These are phyloP conservation scores for Colaptes auratus DNA, from an alignment of 2,113 vertebrate species.

Conservation along the genomic window DNA sequence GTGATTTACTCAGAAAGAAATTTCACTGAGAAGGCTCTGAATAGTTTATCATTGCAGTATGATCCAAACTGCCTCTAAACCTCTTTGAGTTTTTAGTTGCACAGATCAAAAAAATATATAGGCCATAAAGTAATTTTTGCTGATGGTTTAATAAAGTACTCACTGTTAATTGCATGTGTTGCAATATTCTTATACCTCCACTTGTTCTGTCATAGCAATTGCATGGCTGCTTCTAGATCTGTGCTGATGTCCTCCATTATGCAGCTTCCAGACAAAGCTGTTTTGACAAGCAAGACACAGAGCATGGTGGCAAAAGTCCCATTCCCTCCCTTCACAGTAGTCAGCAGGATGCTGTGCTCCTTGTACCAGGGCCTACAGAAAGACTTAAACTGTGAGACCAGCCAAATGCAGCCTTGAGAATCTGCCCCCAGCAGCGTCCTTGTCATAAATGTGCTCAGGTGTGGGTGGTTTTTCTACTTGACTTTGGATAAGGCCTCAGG, in stretches of 20 bases:
- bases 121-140: background rate
- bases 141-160: background rate
- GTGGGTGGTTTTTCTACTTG: background rate
- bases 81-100: background rate
- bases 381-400: rapidly evolving
- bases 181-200: background rate
- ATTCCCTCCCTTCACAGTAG: background rate
- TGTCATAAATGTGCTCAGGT: background rate
- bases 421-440: background rate
- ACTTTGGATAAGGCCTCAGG: background rate
- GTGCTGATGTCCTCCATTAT: background rate
- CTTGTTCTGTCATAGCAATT: background rate
- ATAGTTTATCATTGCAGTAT: background rate
- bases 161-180: background rate
- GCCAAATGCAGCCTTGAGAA: rapidly evolving
- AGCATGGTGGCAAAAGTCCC: background rate
- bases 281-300: background rate
- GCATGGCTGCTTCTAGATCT: background rate
- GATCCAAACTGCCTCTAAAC: background rate
- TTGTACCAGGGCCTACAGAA: background rate
- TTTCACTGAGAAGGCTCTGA: background rate
- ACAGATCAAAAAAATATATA: background rate
- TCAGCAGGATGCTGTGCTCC: background rate
- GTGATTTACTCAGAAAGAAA: background rate
- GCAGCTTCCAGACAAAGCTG: slow-evolving; percentile 24